Percentiles rank a stretch among this genome's conserved stretches.
Evolutionary conservation across 2,888 invertebrate genomes (phyloP).

Genomic region (Plebejus anna): DNA sequence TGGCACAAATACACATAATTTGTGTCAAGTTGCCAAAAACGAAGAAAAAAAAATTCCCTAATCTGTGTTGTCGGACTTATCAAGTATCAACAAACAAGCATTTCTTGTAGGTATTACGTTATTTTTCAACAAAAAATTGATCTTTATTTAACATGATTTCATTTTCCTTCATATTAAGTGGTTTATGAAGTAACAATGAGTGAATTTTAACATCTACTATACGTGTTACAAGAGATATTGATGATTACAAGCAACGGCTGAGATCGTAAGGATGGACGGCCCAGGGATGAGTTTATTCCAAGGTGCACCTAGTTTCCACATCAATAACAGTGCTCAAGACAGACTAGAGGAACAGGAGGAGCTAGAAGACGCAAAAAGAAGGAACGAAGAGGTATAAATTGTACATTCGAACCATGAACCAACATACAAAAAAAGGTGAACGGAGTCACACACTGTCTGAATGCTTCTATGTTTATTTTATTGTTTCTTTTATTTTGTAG

Average conservation of each 20-base stretch:
- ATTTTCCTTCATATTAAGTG: not conserved
- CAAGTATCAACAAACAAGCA: constrained; percentile 1
- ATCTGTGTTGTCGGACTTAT: no score
- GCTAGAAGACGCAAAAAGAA: constrained; percentile 83
- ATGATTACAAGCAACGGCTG: not conserved
- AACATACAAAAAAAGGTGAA: no score
- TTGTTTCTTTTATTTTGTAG: constrained; percentile 56
- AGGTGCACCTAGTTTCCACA: constrained; percentile 82
- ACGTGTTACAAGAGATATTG: constrained; percentile 1
- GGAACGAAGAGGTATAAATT: constrained; percentile 81
- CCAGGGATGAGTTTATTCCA: constrained; percentile 86
- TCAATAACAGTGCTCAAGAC: constrained; percentile 82
- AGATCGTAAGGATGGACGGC: constrained; percentile 68
- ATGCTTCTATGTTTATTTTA: constrained; percentile 22
- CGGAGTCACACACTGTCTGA: not conserved
- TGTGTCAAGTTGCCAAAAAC: no score
- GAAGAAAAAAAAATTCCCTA: no score
- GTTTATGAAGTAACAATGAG: not conserved
- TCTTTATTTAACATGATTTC: not conserved
- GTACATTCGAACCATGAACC: not conserved
- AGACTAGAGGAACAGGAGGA: constrained; percentile 84
- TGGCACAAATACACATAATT: no score
- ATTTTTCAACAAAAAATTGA: not conserved
- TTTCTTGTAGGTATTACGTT: not conserved
- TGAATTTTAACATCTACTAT: not conserved